Base-by-base conservation (phyloP, 2,888 invertebrate species). In the Apamea monoglypha region DNA sequence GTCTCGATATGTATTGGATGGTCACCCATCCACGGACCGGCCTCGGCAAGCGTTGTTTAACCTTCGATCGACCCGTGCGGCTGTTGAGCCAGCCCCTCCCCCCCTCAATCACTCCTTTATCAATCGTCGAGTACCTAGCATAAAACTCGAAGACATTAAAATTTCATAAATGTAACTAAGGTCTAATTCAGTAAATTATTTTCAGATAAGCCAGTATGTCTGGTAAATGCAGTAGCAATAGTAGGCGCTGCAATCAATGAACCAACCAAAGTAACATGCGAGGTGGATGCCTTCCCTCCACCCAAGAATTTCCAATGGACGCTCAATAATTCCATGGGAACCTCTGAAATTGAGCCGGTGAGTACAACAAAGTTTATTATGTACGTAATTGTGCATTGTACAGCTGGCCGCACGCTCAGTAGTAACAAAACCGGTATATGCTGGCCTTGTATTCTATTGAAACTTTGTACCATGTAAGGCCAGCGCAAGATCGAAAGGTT, bases 321-420 rank as follows among this genome's bases (percentile, higher is more conserved):
- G 50, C 98, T 99, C 94, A 99, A 99, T 96, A 99, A 98, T 95
- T 98, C 98, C 63, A 98, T 98, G 87, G 98, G 98, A 93, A 98
- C 98, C 89, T 97, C 98, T 84, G 98, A 98, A 91, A 98, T 99
- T 71, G 96, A 96, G 70, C 77, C 95, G 84, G 97, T 96, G 89
- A 93, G 95, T 89, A 76, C 29, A 40, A 72, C 68, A 50, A 73
- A 84, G 25, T 84, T 80, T 80, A 69, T 1, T 79, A 75, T 69
- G 59, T 14, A 73, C 40, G 32, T 56, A 50, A 83, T 47, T 63
- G 47, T 83, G 76, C 74, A 87, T 66, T 84, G 80, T 40, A n/a
- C 71, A n/a, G n/a, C 12, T 7, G 21, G 12, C n/a, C 1, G 7
- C n/a, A 71, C n/a, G 12, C 12, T 7, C n/a, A 63, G 4, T n/a